A percentile compares a stretch with the other conserved stretches of the same genome.
Evolutionary conservation across 2,888 invertebrate genomes (phyloP).

Genomic region (Pteria penguin): DNA sequence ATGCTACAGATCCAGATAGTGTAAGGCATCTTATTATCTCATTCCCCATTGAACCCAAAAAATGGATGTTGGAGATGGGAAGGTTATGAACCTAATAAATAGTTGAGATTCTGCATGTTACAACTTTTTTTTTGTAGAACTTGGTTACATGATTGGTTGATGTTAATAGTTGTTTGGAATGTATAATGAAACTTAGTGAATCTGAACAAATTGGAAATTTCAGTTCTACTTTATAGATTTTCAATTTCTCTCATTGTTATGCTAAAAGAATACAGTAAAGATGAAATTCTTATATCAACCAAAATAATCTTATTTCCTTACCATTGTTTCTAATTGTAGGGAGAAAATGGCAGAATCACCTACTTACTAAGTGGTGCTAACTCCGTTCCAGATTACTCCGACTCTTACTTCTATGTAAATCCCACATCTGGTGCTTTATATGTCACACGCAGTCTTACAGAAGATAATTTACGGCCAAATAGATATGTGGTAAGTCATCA

Average conservation of each 20-base stretch:
- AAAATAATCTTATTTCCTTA: no score
- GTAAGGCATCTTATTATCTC: constrained; percentile 51
- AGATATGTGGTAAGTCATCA: constrained; percentile 48
- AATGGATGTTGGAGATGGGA: neutral
- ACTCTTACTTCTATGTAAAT: constrained; percentile 90
- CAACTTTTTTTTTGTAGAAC: no score
- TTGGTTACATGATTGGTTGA: no score
- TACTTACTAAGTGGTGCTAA: constrained; percentile 57
- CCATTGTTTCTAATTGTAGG: constrained; percentile 48
- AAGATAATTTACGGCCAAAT: constrained; percentile 52
- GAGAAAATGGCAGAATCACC: constrained; percentile 64
- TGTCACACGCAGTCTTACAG: constrained; percentile 55
- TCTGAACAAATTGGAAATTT: no score
- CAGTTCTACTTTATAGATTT: no score
- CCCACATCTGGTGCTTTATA: constrained; percentile 86
- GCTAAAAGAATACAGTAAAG: no score
- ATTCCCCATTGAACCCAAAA: neutral
- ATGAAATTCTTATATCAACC: no score
- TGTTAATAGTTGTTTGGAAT: no score
- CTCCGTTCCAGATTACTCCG: constrained; percentile 86
- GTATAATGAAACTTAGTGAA: no score
- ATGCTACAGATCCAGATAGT: constrained; percentile 66
- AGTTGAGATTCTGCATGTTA: no score
- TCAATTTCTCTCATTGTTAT: no score
- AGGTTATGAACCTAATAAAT: no score